phyloP scores from a whole-genome alignment of 2,113 vertebrate genomes.

The Centropus bengalensis region DNA sequence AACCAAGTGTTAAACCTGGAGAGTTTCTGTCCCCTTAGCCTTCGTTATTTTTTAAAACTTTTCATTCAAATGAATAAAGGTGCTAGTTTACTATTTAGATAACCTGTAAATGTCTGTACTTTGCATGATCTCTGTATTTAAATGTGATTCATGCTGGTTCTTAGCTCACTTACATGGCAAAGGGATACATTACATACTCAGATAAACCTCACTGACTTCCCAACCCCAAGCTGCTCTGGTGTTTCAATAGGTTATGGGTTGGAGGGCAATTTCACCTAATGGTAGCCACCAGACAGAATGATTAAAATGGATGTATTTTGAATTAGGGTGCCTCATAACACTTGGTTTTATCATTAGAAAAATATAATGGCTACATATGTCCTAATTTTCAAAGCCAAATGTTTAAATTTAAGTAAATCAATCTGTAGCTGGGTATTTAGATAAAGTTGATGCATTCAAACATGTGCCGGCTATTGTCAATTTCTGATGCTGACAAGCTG shows the following conservation, averaged over 20 bases:
- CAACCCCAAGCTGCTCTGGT: neutral
- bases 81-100: neutral
- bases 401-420: neutral
- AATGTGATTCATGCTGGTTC: neutral
- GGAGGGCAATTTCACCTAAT: neutral
- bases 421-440: neutral
- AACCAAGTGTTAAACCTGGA: neutral
- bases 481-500: neutral
- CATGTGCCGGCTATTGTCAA: neutral
- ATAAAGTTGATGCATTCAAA: neutral
- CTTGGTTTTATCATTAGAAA: neutral
- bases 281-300: fast-evolving
- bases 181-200: neutral
- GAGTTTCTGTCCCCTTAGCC: neutral
- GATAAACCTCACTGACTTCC: neutral
- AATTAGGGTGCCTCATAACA: neutral
- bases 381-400: neutral
- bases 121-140: neutral
- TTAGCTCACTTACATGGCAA: neutral
- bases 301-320: neutral
- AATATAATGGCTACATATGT: neutral
- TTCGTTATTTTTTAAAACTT: neutral
- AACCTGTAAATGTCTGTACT: neutral
- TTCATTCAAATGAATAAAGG: neutral
- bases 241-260: neutral